These are phyloP conservation scores for Lycodopsis pacificus DNA, from an alignment of 2,797 vertebrate genomes.

Conservation along the genomic window DNA sequence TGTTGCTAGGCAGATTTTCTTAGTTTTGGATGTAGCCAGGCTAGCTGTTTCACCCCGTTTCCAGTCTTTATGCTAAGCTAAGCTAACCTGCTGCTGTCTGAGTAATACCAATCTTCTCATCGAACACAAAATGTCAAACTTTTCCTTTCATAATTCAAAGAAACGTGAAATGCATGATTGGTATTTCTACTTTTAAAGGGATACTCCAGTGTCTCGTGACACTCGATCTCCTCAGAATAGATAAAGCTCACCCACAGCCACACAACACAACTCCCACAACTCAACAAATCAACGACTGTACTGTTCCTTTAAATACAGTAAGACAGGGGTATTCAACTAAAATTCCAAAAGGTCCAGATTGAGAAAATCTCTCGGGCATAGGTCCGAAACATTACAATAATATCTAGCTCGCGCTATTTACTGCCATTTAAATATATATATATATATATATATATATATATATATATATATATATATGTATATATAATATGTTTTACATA, in stretches of 20 bases:
- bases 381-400: too few relatives aligned
- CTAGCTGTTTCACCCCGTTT: background rate
- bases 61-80: background rate
- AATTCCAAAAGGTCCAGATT: too few relatives aligned
- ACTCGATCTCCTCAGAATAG: background rate
- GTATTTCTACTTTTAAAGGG: background rate
- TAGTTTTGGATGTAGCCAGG: background rate
- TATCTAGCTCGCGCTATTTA: too few relatives aligned
- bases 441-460: too few relatives aligned
- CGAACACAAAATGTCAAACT: background rate
- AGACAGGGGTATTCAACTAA: too few relatives aligned
- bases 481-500: too few relatives aligned
- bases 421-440: too few relatives aligned
- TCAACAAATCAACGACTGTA: conserved; percentile 3
- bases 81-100: background rate
- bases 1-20: background rate
- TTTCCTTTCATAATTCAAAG: background rate
- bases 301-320: conserved; percentile 10
- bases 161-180: background rate
- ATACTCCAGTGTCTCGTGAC: background rate
- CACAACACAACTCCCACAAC: too few relatives aligned
- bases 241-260: background rate
- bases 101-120: background rate
- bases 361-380: too few relatives aligned
- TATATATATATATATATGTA: too few relatives aligned